Evolutionary conservation across 2,113 vertebrate species (phyloP).

Genomic region (Chaetorhynchus papuensis): DNA sequence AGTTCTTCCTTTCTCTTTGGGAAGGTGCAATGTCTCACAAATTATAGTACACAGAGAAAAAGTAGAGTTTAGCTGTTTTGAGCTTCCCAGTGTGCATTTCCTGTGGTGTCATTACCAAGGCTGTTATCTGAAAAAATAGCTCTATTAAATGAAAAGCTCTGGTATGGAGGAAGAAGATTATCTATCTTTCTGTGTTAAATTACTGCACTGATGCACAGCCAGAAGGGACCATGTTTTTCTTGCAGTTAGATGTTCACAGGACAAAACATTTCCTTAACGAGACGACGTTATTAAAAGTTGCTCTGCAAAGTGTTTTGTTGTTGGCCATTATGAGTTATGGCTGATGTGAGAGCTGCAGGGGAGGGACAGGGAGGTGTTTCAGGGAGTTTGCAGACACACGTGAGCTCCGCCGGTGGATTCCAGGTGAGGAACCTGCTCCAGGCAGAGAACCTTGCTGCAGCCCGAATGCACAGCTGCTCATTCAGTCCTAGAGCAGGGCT

Average conservation of each 20-base stretch:
- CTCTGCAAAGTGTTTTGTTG: not conserved
- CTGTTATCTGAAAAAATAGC: constrained; percentile 21
- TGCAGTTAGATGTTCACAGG: not conserved
- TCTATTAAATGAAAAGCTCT: constrained; percentile 26
- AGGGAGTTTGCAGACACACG: rapidly evolving
- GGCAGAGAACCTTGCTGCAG: not conserved
- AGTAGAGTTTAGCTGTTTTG: not conserved
- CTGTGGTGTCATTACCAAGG: not conserved
- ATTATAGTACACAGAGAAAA: not conserved
- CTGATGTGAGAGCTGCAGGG: no score
- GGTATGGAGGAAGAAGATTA: constrained; percentile 7
- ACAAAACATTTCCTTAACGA: not conserved
- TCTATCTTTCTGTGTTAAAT: not conserved
- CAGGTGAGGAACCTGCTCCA: rapidly evolving
- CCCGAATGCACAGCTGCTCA: rapidly evolving
- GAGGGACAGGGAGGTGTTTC: not conserved
- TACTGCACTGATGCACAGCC: not conserved
- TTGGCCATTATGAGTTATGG: rapidly evolving
- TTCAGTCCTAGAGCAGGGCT: rapidly evolving
- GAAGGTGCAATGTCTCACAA: not conserved
- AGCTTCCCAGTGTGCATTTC: not conserved
- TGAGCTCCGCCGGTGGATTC: not conserved
- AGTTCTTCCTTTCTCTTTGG: not conserved
- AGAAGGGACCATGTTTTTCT: not conserved
- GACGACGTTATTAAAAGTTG: not conserved